These are phyloP conservation scores for Orthonevra nobilis DNA, from an alignment of 2,888 invertebrate species.

Conservation along the genomic window DNA sequence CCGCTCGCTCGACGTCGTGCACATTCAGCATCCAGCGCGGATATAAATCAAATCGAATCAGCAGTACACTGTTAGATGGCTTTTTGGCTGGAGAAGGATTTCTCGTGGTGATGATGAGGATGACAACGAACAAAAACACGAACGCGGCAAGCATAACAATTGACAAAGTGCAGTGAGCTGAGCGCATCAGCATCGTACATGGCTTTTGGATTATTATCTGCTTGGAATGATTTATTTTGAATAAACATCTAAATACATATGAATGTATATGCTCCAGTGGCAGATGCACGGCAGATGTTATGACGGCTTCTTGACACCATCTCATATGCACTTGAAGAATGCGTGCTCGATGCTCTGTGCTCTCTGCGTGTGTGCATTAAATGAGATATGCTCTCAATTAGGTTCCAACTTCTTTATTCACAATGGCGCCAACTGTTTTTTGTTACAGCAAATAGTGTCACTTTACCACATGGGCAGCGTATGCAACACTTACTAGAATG, in stretches of 20 bases:
- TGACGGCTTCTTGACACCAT: constrained; percentile 63
- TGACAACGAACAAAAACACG: constrained; percentile 61
- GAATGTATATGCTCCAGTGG: background rate
- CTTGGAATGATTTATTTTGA: constrained; percentile 65
- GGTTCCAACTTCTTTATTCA: constrained; percentile 36
- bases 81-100: constrained; percentile 13
- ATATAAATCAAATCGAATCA: constrained; percentile 67
- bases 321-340: constrained; percentile 63
- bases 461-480: constrained; percentile 36
- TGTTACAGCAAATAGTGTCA: constrained; percentile 20
- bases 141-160: constrained; percentile 68
- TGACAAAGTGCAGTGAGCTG: constrained; percentile 60
- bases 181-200: constrained; percentile 40
- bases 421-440: constrained; percentile 57
- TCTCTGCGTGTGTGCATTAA: constrained; percentile 22
- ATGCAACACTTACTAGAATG: background rate
- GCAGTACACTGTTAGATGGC: constrained; percentile 32
- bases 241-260: constrained; percentile 46
- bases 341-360: constrained; percentile 15
- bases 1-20: no score
- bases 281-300: constrained; percentile 63
- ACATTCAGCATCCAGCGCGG: no score
- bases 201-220: constrained; percentile 65
- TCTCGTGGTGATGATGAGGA: constrained; percentile 48
- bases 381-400: constrained; percentile 62